phyloP scores from a whole-genome alignment of 2,797 vertebrate species.

The Bradypodion ventrale region DNA sequence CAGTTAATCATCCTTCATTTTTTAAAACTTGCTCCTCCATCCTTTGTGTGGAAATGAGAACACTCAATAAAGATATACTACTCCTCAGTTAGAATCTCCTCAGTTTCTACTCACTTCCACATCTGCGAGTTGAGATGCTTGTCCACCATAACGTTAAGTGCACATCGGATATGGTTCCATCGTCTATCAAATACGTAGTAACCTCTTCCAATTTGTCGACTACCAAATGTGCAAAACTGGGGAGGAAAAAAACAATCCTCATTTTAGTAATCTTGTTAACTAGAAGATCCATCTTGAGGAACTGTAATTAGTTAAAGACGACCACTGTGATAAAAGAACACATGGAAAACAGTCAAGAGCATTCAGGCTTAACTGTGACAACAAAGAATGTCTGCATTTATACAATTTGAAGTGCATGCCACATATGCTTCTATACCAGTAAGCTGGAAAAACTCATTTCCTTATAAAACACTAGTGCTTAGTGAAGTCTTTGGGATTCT shows the following conservation, averaged over 20 bases:
- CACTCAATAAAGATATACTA: background rate
- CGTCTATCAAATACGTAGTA: conserved; percentile 94
- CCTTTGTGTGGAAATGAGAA: background rate
- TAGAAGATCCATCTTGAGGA: background rate
- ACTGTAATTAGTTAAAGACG: background rate
- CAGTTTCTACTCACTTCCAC: conserved; percentile 90
- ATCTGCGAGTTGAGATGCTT: conserved; percentile 96
- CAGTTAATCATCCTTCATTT: background rate
- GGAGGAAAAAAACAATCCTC: conserved; percentile 53
- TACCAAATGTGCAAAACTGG: conserved; percentile 97
- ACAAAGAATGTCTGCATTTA: background rate
- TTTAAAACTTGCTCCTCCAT: background rate
- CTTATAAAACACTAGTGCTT: background rate
- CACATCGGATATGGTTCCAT: conserved; percentile 93
- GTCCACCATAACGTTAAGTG: conserved; percentile 94
- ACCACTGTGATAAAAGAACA: background rate
- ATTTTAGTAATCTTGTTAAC: conserved; percentile 34
- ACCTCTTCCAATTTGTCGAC: conserved; percentile 93
- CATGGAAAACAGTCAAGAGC: background rate
- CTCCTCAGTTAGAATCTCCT: conserved; percentile 1
- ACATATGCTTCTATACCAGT: background rate
- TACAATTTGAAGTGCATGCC: background rate
- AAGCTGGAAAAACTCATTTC: background rate
- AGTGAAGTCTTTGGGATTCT: conserved; percentile 30
- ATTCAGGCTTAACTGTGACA: background rate